Evolutionary conservation across 2,797 vertebrate species (phyloP), one percentile per base, ranked within the genome.

Genomic region (Fundulus diaphanus): DNA sequence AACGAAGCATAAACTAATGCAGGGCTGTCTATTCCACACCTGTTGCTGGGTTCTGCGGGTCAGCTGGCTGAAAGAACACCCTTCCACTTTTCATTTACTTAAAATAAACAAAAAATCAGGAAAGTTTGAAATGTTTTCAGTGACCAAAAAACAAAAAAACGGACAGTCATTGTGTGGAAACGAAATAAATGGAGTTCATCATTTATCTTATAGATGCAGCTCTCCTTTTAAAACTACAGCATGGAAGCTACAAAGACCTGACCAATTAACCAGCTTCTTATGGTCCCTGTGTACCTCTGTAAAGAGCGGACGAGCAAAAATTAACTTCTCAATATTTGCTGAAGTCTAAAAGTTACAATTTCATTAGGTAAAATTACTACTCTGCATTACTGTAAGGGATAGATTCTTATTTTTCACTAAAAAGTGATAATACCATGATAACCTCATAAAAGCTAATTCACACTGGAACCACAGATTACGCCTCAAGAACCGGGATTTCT

Each of bases 401-500:
- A n/a, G n/a, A n/a, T n/a, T n/a, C n/a, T n/a, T n/a, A n/a, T n/a
- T n/a, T n/a, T n/a, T n/a, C n/a, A n/a, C n/a, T n/a, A n/a, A n/a
- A n/a, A n/a, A n/a, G n/a, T n/a, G n/a, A n/a, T n/a, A 33, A 61
- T 57, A 13, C 35, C 20, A 61, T 35, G 31, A 35, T 22, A 37
- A 63, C 2, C 20, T 63, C 59, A 63, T 12, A 37, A 63, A 63
- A 12, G 63, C 40, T 44, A 5, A 42, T 44, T 67, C 12, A 6
- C 5, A 56, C 11, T 15, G 1, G 6, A 44, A 44, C 37, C 27
- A 22, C 1, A 27, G 77, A 72, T 68, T 5, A 16, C 72, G 46
- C 56, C 73, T 63, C 65, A 73, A 72, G 29, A 71, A 68, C 27
- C 35, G 56, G 6, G 5, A 7, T 27, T 68, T 57, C 57, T 33